These are phyloP conservation scores for Heterodera filipjevi DNA, from an alignment of 2,888 invertebrate genomes.

Conservation along the genomic window DNA sequence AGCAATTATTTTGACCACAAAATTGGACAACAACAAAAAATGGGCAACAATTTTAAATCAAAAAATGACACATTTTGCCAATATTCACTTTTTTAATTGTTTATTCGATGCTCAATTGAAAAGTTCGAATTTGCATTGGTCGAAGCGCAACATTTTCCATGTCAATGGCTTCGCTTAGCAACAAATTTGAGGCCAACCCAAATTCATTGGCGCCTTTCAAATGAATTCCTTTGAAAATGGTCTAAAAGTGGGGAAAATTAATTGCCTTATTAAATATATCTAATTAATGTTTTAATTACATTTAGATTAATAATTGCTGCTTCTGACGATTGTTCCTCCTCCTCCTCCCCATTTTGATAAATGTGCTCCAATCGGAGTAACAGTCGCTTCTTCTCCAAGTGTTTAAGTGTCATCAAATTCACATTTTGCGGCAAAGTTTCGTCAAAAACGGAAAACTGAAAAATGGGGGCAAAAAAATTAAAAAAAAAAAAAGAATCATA, in stretches of 20 bases:
- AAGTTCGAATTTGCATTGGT: slow-evolving; percentile 39
- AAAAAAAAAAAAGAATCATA: neutral
- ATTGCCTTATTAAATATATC: neutral
- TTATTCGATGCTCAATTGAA: slow-evolving; percentile 20
- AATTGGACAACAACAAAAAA: neutral
- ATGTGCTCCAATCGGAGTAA: slow-evolving; percentile 67
- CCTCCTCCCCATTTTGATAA: slow-evolving; percentile 63
- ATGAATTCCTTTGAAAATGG: slow-evolving; percentile 20
- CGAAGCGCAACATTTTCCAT: slow-evolving; percentile 10
- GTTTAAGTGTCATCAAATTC: slow-evolving; percentile 67
- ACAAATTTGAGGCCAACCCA: slow-evolving; percentile 16
- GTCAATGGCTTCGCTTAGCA: slow-evolving; percentile 9
- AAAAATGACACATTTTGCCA: neutral
- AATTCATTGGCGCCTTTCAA: slow-evolving; percentile 10
- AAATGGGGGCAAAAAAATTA: slow-evolving; percentile 6
- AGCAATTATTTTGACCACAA: too few relatives aligned
- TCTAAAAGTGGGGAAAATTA: slow-evolving; percentile 16
- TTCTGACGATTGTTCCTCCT: slow-evolving; percentile 31
- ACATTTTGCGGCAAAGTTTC: slow-evolving; percentile 58
- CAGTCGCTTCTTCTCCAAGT: slow-evolving; percentile 54
- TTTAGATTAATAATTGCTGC: slow-evolving; percentile 65
- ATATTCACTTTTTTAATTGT: neutral
- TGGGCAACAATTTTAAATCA: too few relatives aligned
- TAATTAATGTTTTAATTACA: slow-evolving; percentile 56
- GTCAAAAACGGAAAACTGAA: slow-evolving; percentile 44